These are phyloP conservation scores for Dermochelys coriacea DNA, from an alignment of 2,797 vertebrate species.

Conservation along the genomic window DNA sequence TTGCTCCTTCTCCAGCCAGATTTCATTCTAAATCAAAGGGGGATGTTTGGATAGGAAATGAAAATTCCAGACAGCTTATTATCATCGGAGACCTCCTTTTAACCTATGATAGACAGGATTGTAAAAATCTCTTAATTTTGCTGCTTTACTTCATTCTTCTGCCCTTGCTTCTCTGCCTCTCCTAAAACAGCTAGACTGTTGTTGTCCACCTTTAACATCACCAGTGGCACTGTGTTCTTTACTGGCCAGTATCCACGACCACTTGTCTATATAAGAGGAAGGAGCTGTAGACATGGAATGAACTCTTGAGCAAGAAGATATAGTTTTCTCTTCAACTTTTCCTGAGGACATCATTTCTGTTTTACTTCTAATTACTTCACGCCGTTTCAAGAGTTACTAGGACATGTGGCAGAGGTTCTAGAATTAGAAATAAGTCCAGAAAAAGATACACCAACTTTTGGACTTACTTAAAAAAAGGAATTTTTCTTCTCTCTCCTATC, in stretches of 20 bases:
- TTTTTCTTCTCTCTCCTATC: background rate
- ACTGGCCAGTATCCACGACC: background rate
- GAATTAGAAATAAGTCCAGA: background rate
- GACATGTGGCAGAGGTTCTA: background rate
- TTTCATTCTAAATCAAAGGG: fast-evolving
- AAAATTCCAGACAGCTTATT: background rate
- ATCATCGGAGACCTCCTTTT: background rate
- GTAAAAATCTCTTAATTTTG: background rate
- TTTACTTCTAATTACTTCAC: background rate
- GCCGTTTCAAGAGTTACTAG: background rate
- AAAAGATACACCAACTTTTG: background rate
- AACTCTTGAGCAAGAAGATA: background rate
- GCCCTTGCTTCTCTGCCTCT: background rate
- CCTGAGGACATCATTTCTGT: background rate
- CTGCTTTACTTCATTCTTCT: background rate
- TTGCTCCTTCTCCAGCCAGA: background rate
- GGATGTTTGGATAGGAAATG: background rate
- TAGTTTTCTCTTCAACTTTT: background rate
- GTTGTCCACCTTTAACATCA: background rate
- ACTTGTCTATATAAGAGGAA: background rate
- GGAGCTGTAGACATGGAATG: background rate
- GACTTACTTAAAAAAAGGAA: background rate
- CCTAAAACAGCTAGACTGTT: background rate
- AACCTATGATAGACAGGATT: background rate
- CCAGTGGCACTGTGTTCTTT: background rate